Conservation (phyloP, 2,797 vertebrate species). For the Hemibagrus guttatus region DNA sequence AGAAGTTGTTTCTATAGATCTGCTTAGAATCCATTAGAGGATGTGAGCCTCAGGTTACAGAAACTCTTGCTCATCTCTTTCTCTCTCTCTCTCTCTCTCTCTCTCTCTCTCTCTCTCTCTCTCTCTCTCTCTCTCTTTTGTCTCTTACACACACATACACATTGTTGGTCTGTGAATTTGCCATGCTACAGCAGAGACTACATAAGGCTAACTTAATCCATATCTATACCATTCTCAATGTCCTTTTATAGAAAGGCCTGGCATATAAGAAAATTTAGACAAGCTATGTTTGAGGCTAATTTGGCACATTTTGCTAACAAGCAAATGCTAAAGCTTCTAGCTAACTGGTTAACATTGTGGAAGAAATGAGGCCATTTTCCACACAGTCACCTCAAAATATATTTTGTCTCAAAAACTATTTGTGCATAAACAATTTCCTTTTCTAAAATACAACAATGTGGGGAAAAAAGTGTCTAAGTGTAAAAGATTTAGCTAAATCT, state of each 20-base stretch:
- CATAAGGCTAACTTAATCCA: neutral
- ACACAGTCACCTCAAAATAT: neutral
- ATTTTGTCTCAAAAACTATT: neutral
- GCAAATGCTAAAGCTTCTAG: neutral
- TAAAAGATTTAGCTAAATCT: neutral
- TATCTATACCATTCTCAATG: neutral
- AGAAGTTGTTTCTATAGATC: constrained; percentile 33
- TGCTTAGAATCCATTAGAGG: constrained; percentile 12
- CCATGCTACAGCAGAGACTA: neutral
- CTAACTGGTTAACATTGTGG: neutral
- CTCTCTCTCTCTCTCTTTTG: no score
- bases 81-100: no score
- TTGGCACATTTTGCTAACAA: neutral
- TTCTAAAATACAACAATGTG: neutral
- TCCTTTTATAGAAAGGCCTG: neutral
- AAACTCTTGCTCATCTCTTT: neutral
- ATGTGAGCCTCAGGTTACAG: constrained; percentile 10
- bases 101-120: no score
- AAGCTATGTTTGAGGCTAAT: neutral
- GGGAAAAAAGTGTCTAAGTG: neutral
- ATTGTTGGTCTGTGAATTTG: constrained; percentile 1
- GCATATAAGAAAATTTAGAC: neutral
- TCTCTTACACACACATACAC: neutral
- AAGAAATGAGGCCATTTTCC: neutral
- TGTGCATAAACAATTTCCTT: neutral